A percentile compares a stretch with the other conserved stretches of the same genome.
Conservation (phyloP, 1,140 invertebrate species). For the Tachypleus tridentatus region DNA sequence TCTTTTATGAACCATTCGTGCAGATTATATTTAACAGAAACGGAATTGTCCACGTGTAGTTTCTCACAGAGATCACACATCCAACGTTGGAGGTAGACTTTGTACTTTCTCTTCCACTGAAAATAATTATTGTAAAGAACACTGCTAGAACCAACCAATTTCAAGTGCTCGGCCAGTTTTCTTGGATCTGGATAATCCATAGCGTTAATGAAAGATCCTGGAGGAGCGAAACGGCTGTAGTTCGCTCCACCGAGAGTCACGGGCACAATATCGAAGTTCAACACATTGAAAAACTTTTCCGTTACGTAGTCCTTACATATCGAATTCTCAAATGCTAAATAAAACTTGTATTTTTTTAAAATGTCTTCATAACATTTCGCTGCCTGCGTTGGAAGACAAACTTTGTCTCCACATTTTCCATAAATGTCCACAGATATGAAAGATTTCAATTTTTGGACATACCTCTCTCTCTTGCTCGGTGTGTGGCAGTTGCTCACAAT, state of each 20-base stretch:
- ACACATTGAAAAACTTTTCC: conserved; percentile 31
- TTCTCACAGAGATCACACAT: too few relatives aligned
- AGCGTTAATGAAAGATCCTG: conserved; percentile 18
- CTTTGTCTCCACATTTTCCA: conserved; percentile 27
- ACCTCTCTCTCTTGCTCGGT: conserved; percentile 21
- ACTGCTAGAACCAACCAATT: not conserved
- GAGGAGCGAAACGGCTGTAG: conserved; percentile 21
- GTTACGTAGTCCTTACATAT: conserved; percentile 37
- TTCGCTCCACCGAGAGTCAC: conserved; percentile 33
- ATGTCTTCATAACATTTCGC: conserved; percentile 18
- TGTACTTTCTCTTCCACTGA: conserved; percentile 2
- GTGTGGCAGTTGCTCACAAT: conserved; percentile 31
- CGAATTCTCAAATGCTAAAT: conserved; percentile 38
- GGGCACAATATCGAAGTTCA: conserved; percentile 30
- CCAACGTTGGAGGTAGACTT: not conserved
- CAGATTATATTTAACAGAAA: too few relatives aligned
- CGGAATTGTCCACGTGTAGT: too few relatives aligned
- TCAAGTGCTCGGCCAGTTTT: conserved; percentile 11
- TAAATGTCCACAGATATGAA: conserved; percentile 29
- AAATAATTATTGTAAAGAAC: conserved; percentile 1
- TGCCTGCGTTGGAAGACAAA: conserved; percentile 19
- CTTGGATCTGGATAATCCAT: conserved; percentile 6
- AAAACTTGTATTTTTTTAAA: conserved; percentile 28
- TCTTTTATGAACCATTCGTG: too few relatives aligned
- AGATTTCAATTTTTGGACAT: conserved; percentile 24